Base-by-base conservation (phyloP, 2,113 vertebrate genomes). In the Myiozetetes cayanensis region DNA sequence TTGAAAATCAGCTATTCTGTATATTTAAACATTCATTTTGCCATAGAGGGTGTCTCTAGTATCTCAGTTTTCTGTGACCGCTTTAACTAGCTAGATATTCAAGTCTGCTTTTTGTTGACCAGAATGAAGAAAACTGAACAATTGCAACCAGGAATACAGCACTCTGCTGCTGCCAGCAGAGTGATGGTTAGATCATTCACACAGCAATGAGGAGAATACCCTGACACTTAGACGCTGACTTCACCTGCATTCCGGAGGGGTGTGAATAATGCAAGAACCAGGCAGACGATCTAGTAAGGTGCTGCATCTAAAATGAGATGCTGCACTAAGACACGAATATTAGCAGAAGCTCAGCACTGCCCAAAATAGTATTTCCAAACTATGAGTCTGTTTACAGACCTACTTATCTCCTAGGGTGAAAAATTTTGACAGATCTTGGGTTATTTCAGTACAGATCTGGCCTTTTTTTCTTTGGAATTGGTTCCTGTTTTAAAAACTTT, bases 201-300 rank as follows among this genome's bases (percentile, higher is more conserved):
- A 35, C 17, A 30, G 63, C 46, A 55, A 10, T 1, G 3, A 52
- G n/a, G 31, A 90, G 43, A 82, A 55, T 4, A 20, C 9, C 27
- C 3, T 3, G 17, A 33, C 61, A 49, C 31, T 24, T 2, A 63
- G 35, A 43, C 1, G 0, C 75, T 33, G 71, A 76, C 59, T 68
- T 89, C 78, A 85, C 41, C 49, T 83, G 63, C 43, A 6, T 55
- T 65, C 30, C 10, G 4, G 7, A 37, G 28, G 43, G 31, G 8
- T 66, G 63, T 66, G 79, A 90, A 88, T 66, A 88, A 83, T 39
- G 15, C 77, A 87, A 9, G 14, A 72, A 30, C 4, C 61, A 39
- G 35, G 43, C 43, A 78, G 33, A 33, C 1, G 0, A 71, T 25
- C 28, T 63, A 8, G 5, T 41, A 19, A 8, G 78, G 37, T 53